Evolutionary conservation across 2,888 invertebrate genomes (phyloP).

Genomic region (Cephus sareptanus): DNA sequence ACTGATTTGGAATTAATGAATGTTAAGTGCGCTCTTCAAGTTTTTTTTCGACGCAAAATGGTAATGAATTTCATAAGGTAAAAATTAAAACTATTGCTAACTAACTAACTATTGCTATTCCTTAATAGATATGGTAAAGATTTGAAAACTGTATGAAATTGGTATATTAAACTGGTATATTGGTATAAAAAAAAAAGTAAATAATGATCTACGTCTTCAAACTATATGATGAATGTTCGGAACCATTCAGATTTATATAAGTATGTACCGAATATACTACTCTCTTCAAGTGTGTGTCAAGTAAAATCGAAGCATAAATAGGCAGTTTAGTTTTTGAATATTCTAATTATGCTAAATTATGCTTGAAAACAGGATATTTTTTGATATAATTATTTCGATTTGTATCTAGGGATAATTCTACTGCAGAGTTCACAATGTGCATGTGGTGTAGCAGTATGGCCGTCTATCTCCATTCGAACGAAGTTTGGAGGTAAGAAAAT

Average conservation of each 20-base stretch:
- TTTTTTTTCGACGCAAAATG: neutral
- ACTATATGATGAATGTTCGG: neutral
- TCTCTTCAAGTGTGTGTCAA: neutral
- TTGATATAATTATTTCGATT: neutral
- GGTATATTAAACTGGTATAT: neutral
- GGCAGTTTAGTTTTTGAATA: neutral
- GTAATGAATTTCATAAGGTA: neutral
- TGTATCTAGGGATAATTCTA: neutral
- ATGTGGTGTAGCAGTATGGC: conserved; percentile 20
- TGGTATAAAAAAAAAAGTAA: neutral
- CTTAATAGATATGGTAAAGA: neutral
- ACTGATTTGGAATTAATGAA: neutral
- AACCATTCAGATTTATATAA: too few relatives aligned
- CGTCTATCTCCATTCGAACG: conserved; percentile 33
- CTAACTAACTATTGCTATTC: too few relatives aligned
- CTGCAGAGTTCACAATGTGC: neutral
- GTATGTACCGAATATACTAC: neutral
- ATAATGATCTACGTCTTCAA: neutral
- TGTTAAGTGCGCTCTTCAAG: neutral
- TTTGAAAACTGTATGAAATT: neutral
- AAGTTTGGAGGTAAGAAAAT: conserved; percentile 37
- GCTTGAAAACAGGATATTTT: neutral
- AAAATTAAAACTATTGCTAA: neutral
- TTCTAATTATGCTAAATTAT: neutral
- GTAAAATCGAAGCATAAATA: neutral